Percentiles rank a stretch among this genome's conserved stretches.
These are phyloP conservation scores for Epirrhoe alternata DNA, from an alignment of 2,888 invertebrate genomes.

Conservation along the genomic window DNA sequence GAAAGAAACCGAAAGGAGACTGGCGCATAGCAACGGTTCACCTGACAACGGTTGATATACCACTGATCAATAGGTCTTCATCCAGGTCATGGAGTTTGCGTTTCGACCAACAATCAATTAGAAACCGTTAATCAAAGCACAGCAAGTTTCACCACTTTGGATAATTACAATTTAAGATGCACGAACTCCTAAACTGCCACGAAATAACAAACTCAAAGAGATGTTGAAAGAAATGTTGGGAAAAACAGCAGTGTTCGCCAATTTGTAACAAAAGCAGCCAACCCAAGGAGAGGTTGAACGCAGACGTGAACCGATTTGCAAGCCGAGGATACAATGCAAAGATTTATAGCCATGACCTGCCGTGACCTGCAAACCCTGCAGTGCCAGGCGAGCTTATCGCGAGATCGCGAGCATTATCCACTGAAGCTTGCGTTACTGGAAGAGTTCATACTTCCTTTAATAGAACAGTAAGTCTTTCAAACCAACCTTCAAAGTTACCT, in stretches of 20 bases:
- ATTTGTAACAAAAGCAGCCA: slow-evolving; percentile 8
- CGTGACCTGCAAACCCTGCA: slow-evolving; percentile 32
- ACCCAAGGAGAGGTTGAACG: slow-evolving; percentile 14
- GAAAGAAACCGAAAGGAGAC: slow-evolving; percentile 38
- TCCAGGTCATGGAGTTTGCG: slow-evolving; percentile 35
- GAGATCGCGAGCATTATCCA: slow-evolving; percentile 29
- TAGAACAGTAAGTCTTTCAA: neutral
- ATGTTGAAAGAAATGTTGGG: neutral
- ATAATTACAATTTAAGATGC: slow-evolving; percentile 13
- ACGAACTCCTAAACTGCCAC: slow-evolving; percentile 7
- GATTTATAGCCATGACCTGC: slow-evolving; percentile 40
- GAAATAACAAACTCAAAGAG: neutral
- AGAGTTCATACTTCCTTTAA: slow-evolving; percentile 18
- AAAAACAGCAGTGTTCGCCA: neutral
- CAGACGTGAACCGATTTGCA: slow-evolving; percentile 18
- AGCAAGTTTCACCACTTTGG: slow-evolving; percentile 6
- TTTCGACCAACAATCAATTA: slow-evolving; percentile 17
- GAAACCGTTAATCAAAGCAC: slow-evolving; percentile 12
- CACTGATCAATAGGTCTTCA: slow-evolving; percentile 51
- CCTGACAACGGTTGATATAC: slow-evolving; percentile 58
- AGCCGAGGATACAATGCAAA: slow-evolving; percentile 29
- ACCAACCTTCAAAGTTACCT: neutral
- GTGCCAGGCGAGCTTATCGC: slow-evolving; percentile 38
- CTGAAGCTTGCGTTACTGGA: neutral
- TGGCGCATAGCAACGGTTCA: slow-evolving; percentile 60